Evolutionary conservation across 1,140 invertebrate species (phyloP), one percentile per base, ranked within the genome.

Genomic region (Patella vulgata): DNA sequence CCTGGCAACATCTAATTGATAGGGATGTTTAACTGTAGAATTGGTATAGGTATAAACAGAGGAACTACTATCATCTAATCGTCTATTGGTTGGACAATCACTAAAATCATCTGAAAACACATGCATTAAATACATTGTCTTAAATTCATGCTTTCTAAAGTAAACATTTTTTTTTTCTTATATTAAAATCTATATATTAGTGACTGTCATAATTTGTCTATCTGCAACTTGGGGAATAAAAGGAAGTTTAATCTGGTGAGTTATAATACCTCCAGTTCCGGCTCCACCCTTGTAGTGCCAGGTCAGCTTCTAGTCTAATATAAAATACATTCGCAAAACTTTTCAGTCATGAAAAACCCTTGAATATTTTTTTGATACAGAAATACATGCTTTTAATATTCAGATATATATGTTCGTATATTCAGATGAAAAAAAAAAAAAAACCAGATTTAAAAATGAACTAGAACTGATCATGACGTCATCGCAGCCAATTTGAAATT

Each of bases 21-120:
- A 92, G 2, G 93, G 93, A 86, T 96, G 93, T 80, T 93, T 87
- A 8, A 96, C 92, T 48, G 90, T 94, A 71, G 93, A 95, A 71
- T 93, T 95, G 0, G 94, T 96, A 70, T 89, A 92, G 0, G 94
- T 96, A 78, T 93, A 96, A 12, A 94, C 87, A 46, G 91, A 91
- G 36, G 89, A 89, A 1, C 92, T 91, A 44, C 90, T 68, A 39
- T 80, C 64, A n/a, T n/a, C n/a, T n/a, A n/a, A n/a, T 33, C 68
- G 71, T 71, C 79, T 44, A 59, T 79, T 60, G 66, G 73, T 70
- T 46, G 68, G 59, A 48, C 66, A 71, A 11, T 73, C 61, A 59
- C 59, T 59, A 21, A 55, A 67, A 56, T 71, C 66, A 66, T 74
- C 69, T 70, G 44, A 39, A 69, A 56, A 19, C 19, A 62, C 33